Percentiles rank a stretch among this genome's conserved stretches.
Conservation (phyloP, 2,113 vertebrate genomes). For the Lamprologus ornatipinnis region DNA sequence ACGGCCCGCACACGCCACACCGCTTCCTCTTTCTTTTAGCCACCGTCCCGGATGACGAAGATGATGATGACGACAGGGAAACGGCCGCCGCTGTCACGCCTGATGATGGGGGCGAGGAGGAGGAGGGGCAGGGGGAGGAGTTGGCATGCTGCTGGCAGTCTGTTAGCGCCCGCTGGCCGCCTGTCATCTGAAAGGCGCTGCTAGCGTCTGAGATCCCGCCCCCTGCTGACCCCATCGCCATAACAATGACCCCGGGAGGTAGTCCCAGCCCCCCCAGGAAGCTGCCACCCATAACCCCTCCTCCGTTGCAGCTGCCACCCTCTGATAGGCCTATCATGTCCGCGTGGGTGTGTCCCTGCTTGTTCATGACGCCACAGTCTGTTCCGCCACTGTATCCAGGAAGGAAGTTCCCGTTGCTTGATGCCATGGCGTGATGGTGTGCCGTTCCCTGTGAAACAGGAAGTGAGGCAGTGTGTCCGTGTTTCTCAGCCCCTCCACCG, state of each 20-base stretch:
- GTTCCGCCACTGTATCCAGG: constrained; percentile 78
- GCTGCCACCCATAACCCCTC: constrained; percentile 81
- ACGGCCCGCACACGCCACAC: constrained; percentile 91
- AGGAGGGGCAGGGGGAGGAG: constrained; percentile 68
- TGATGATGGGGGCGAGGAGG: constrained; percentile 64
- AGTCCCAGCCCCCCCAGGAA: constrained; percentile 87
- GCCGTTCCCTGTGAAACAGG: constrained; percentile 76
- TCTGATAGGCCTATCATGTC: constrained; percentile 62
- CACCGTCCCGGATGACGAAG: constrained; percentile 36
- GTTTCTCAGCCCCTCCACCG: constrained; percentile 74
- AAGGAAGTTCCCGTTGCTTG: constrained; percentile 71
- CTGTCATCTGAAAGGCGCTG: constrained; percentile 89
- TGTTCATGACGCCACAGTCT: constrained; percentile 80
- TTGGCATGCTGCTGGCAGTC: constrained; percentile 86
- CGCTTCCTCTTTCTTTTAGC: constrained; percentile 94
- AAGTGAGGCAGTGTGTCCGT: constrained; percentile 72
- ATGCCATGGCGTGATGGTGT: constrained; percentile 78
- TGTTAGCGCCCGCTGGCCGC: constrained; percentile 69
- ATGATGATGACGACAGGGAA: constrained; percentile 27
- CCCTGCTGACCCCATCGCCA: constrained; percentile 85
- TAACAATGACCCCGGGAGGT: constrained; percentile 91
- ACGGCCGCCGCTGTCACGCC: constrained; percentile 33
- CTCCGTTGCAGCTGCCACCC: constrained; percentile 74
- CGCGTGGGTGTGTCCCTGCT: constrained; percentile 76
- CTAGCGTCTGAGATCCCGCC: constrained; percentile 68